Percentiles rank a stretch among this genome's conserved stretches.
Evolutionary conservation across 2,888 invertebrate genomes (phyloP).

Genomic region (Leptopilina syphax): DNA sequence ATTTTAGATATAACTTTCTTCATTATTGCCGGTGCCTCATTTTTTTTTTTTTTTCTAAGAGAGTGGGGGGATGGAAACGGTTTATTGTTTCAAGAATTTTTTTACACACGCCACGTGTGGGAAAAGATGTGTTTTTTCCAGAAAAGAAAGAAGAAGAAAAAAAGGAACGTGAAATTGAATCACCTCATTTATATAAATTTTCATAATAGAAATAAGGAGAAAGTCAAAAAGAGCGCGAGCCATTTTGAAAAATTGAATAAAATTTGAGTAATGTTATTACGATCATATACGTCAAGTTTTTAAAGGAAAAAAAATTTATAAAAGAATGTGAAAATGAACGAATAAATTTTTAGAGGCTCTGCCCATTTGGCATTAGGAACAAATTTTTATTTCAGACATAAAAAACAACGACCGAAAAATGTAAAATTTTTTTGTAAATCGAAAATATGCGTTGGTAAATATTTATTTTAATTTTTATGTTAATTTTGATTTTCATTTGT

Average conservation of each 20-base stretch:
- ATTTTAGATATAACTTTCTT: slow-evolving; percentile 35
- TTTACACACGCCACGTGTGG: background rate
- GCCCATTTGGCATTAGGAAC: background rate
- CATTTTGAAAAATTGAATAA: background rate
- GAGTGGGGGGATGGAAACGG: slow-evolving; percentile 16
- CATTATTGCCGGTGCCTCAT: slow-evolving; percentile 5
- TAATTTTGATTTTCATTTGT: too few relatives aligned
- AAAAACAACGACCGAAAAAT: too few relatives aligned
- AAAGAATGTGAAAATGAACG: background rate
- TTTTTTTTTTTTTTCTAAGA: too few relatives aligned
- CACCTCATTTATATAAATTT: background rate
- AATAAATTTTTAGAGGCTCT: background rate
- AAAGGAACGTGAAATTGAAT: slow-evolving; percentile 32
- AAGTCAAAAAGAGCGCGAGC: background rate
- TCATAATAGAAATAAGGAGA: background rate
- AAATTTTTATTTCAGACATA: too few relatives aligned
- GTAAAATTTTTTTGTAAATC: too few relatives aligned
- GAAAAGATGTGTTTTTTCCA: slow-evolving; percentile 8
- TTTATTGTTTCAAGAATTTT: slow-evolving; percentile 27
- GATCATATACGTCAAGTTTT: background rate
- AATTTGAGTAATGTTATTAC: slow-evolving; percentile 11
- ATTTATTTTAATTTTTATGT: too few relatives aligned
- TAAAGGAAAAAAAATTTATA: background rate
- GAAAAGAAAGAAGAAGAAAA: too few relatives aligned
- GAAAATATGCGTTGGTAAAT: too few relatives aligned